phyloP scores from a whole-genome alignment of 2,797 vertebrate species.

The Channa striata region DNA sequence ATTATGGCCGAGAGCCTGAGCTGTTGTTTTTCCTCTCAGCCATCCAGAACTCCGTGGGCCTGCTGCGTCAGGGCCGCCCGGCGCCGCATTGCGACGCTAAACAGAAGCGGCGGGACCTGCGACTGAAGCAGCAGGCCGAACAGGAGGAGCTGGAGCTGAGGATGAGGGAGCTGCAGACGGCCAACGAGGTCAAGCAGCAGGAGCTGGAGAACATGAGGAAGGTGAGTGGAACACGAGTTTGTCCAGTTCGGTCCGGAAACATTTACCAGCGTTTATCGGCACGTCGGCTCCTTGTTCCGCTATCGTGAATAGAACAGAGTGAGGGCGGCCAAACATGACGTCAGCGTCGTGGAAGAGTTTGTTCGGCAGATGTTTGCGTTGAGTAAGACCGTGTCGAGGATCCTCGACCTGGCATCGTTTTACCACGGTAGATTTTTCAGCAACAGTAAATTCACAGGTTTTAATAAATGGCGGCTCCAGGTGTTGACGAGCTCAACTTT shows the following conservation, averaged over 20 bases:
- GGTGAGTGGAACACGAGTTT: slow-evolving; percentile 76
- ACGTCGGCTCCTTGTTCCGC: background rate
- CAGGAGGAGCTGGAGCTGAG: slow-evolving; percentile 93
- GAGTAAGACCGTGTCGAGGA: too few relatives aligned
- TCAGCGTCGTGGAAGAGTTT: background rate
- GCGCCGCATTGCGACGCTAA: slow-evolving; percentile 92
- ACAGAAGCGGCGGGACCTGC: slow-evolving; percentile 88
- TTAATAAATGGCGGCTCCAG: too few relatives aligned
- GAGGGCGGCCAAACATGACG: background rate
- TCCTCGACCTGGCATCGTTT: too few relatives aligned
- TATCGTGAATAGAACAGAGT: background rate
- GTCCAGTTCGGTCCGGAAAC: slow-evolving; percentile 20
- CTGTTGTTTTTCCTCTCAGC: slow-evolving; percentile 72
- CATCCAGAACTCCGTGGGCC: slow-evolving; percentile 89
- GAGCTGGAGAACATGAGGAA: slow-evolving; percentile 94
- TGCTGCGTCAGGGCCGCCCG: slow-evolving; percentile 86
- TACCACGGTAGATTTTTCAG: too few relatives aligned
- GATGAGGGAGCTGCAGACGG: slow-evolving; percentile 93
- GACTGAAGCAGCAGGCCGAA: slow-evolving; percentile 89
- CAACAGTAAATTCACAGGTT: too few relatives aligned
- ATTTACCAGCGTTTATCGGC: background rate
- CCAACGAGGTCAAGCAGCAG: slow-evolving; percentile 93
- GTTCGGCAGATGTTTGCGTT: too few relatives aligned
- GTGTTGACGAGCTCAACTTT: too few relatives aligned
- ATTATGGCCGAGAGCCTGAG: too few relatives aligned